phyloP scores from a whole-genome alignment of 2,888 invertebrate genomes.

The Andrena dorsata region DNA sequence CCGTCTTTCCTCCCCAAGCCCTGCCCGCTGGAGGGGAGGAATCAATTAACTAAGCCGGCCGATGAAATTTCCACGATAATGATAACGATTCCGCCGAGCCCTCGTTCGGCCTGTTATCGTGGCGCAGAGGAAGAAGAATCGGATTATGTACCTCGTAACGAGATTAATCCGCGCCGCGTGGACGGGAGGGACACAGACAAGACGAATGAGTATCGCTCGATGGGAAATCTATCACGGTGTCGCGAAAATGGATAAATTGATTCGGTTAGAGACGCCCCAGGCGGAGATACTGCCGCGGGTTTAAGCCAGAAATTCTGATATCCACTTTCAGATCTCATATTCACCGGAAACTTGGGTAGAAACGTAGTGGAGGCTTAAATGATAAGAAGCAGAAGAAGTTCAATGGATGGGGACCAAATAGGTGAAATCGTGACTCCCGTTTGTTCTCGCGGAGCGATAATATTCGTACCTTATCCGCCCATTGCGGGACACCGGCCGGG shows the following conservation, averaged over 20 bases:
- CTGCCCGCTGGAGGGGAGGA: slow-evolving; percentile 8
- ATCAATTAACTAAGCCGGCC: slow-evolving; percentile 60
- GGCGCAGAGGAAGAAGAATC: slow-evolving; percentile 54
- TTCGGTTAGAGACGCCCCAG: slow-evolving; percentile 18
- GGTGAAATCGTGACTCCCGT: slow-evolving; percentile 1
- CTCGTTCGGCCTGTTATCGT: slow-evolving; percentile 44
- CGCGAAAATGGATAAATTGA: slow-evolving; percentile 46
- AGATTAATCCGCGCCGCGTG: slow-evolving; percentile 61
- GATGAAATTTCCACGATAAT: slow-evolving; percentile 66
- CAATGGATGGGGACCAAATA: too few relatives aligned
- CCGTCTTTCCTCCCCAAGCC: slow-evolving; percentile 19
- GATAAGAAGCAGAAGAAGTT: too few relatives aligned
- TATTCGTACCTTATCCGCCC: slow-evolving; percentile 23
- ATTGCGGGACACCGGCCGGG: slow-evolving; percentile 23
- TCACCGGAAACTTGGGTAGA: too few relatives aligned
- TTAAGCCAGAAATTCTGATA: neutral
- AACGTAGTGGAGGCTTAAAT: too few relatives aligned
- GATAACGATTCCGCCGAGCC: slow-evolving; percentile 63
- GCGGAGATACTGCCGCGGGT: neutral
- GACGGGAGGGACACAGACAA: slow-evolving; percentile 16
- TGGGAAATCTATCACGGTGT: slow-evolving; percentile 25
- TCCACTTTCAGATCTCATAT: too few relatives aligned
- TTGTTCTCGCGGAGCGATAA: slow-evolving; percentile 24
- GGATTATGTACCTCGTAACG: slow-evolving; percentile 59
- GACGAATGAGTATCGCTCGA: slow-evolving; percentile 47